Evolutionary conservation across 1,140 invertebrate genomes (phyloP).

Genomic region (Leptestheria dahalacensis): DNA sequence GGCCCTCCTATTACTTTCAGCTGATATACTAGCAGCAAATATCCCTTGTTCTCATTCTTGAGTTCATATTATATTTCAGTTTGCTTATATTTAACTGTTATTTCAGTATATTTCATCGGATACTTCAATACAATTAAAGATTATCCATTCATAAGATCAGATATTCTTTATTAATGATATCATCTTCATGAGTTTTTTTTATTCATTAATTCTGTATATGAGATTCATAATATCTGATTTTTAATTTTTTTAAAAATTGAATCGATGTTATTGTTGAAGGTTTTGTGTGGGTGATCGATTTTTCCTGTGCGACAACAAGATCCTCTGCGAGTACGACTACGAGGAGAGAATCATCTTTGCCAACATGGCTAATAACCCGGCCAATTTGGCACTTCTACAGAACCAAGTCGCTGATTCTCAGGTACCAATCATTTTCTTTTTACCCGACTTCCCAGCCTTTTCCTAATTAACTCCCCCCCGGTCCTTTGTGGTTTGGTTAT

Average conservation of each 20-base stretch:
- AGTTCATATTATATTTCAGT: no score
- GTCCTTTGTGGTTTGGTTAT: no score
- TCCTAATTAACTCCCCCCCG: not conserved
- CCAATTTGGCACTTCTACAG: slow-evolving; percentile 45
- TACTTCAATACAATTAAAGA: slow-evolving; percentile 3
- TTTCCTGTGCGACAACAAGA: slow-evolving; percentile 83
- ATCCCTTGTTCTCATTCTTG: no score
- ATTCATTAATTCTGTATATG: no score
- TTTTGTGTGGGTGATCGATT: slow-evolving; percentile 89
- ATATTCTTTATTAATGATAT: no score
- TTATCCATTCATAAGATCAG: not conserved
- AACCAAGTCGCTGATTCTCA: not conserved
- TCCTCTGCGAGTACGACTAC: slow-evolving; percentile 86
- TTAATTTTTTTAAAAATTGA: not conserved
- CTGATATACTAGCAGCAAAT: no score
- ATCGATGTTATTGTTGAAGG: slow-evolving; percentile 35
- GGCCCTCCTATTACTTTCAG: no score
- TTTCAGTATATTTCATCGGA: no score
- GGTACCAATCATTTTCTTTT: not conserved
- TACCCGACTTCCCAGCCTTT: not conserved
- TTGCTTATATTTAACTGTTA: no score
- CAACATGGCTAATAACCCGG: slow-evolving; percentile 77
- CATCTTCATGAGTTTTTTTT: no score
- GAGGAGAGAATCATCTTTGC: slow-evolving; percentile 78
- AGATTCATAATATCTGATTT: slow-evolving; percentile 8